Evolutionary conservation across 2,888 invertebrate species (phyloP).

Genomic region (Pharmacophagus antenor): DNA sequence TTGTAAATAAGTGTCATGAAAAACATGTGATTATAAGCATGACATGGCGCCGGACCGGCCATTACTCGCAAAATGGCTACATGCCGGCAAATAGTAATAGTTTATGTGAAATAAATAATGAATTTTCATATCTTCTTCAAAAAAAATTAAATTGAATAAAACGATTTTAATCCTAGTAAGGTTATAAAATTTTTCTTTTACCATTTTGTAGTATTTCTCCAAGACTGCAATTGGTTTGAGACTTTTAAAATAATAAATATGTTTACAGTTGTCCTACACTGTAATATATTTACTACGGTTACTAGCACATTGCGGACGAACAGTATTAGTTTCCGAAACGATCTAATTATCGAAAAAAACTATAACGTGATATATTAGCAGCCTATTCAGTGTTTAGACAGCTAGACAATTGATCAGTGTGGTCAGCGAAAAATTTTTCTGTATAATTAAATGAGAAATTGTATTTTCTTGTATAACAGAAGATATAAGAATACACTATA

Average conservation of each 20-base stretch:
- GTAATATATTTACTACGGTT: not conserved
- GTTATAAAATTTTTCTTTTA: conserved; percentile 1
- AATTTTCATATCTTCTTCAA: not conserved
- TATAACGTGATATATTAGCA: not conserved
- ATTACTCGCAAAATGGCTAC: conserved; percentile 70
- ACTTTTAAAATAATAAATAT: not conserved
- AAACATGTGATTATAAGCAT: conserved; percentile 54
- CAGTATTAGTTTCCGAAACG: not conserved
- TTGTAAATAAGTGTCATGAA: not conserved
- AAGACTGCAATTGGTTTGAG: conserved; percentile 9
- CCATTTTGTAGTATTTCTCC: conserved; percentile 27
- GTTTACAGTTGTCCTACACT: not conserved
- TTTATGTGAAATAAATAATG: not conserved
- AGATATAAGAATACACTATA: not conserved
- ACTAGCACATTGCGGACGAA: not conserved
- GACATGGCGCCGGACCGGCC: conserved; percentile 73
- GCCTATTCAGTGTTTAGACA: not conserved
- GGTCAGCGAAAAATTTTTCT: not conserved
- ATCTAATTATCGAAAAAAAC: not conserved
- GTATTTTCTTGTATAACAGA: not conserved
- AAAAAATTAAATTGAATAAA: not conserved
- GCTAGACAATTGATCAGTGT: conserved; percentile 1
- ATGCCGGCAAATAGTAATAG: conserved; percentile 48
- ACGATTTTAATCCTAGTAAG: not conserved
- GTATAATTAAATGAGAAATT: not conserved